Conservation (phyloP, 2,888 invertebrate genomes). For the Calliphora vomitoria region DNA sequence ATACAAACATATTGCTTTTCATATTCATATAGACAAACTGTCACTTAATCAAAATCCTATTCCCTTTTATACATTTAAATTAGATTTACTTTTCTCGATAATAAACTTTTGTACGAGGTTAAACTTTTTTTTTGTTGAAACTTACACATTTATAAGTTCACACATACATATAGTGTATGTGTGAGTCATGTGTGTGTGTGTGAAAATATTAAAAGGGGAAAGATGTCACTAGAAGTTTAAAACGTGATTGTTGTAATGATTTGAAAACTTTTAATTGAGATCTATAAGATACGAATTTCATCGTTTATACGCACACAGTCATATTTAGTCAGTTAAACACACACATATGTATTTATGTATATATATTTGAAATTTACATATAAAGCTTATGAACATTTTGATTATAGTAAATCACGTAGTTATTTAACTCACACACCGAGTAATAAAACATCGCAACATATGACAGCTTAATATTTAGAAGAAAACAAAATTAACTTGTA, state of each 20-base stretch:
- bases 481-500: constrained; percentile 62
- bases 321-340: background rate
- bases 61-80: constrained; percentile 67
- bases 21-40: constrained; percentile 60
- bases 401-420: constrained; percentile 69
- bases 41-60: constrained; percentile 71
- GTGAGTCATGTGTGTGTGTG: background rate
- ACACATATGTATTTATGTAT: background rate
- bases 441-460: constrained; percentile 31
- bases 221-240: constrained; percentile 63
- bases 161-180: background rate
- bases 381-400: constrained; percentile 48
- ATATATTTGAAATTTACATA: constrained; percentile 8
- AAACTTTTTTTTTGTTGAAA: constrained; percentile 50
- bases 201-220: constrained; percentile 8
- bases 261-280: constrained; percentile 74
- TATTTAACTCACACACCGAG: constrained; percentile 51
- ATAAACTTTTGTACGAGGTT: constrained; percentile 63
- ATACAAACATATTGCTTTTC: background rate
- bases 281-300: constrained; percentile 64
- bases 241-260: constrained; percentile 74
- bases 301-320: constrained; percentile 29
- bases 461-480: constrained; percentile 53
- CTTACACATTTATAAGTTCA: background rate
- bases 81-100: constrained; percentile 68